Base-by-base conservation (phyloP, 2,113 vertebrate genomes). In the Petrocephalus zakoni region DNA sequence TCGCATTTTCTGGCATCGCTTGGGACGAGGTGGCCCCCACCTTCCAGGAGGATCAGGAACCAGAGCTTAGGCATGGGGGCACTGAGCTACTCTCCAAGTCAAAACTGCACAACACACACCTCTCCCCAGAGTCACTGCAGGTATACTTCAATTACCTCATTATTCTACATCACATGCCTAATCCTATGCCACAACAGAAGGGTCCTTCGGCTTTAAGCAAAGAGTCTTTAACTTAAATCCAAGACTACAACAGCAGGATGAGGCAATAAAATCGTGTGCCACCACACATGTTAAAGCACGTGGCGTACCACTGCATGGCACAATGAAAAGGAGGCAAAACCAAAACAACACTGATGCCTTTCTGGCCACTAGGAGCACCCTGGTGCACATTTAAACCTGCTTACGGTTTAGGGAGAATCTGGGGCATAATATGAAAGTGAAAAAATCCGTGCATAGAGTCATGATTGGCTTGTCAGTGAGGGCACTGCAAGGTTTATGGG, bases 91-190 rank as follows among this genome's bases (percentile, higher is more conserved):
- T 90, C 5, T 87, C 91, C 0, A 89, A 92, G 55, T 56, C 86
- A 0, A 89, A 92, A 2, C 56, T 92, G 13, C 85, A 88, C 11
- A 91, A 93, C 55, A 37, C 91, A 5, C 88, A 90, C 37, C 64
- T 61, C 6, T 72, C 91, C 22, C 90, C 91, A 49, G 92, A 93
- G 72, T 81, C 86, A 0, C 89, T 89, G 55, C 94, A 95, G 94
- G 94, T 94, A 88, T 47, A 17, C 22, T 49, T 82, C 17, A 13
- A 15, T 21, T 82, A 17, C 42, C 42, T 68, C 10, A 68, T 68
- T 81, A 4, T 81, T 10, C n/a, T n/a, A 64, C 61, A 49, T 49
- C 5, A 49, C 5, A 49, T 2, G 2, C 0, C 1, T 47, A 42
- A 46, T 82, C 78, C 19, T 46, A 82, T 19, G 78, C 19, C 25